A percentile compares a stretch with the other conserved stretches of the same genome.
Evolutionary conservation across 2,113 vertebrate species (phyloP).

Genomic region (Lepus europaeus): DNA sequence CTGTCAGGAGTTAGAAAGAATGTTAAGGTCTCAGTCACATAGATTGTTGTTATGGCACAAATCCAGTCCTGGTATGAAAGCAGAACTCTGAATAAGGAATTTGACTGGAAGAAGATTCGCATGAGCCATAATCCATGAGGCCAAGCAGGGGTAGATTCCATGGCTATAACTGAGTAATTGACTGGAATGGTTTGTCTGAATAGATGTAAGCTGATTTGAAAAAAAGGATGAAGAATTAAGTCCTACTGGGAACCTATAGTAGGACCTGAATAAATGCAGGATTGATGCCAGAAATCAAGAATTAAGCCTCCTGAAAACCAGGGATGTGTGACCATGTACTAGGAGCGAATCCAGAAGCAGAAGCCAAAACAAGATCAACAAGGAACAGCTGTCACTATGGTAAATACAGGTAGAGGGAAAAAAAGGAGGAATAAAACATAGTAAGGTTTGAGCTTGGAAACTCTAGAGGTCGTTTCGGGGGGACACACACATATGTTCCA

Average conservation of each 20-base stretch:
- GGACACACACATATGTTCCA: background rate
- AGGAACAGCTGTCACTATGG: constrained; percentile 65
- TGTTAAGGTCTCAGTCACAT: constrained; percentile 47
- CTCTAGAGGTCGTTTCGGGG: background rate
- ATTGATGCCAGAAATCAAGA: constrained; percentile 67
- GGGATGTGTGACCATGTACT: constrained; percentile 68
- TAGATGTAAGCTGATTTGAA: constrained; percentile 70
- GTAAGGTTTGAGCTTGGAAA: background rate
- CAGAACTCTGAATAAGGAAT: constrained; percentile 67
- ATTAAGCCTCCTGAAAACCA: constrained; percentile 74
- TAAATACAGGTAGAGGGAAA: constrained; percentile 52
- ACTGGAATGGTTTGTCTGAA: constrained; percentile 75
- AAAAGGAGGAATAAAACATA: background rate
- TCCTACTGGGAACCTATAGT: constrained; percentile 57
- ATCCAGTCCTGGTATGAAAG: constrained; percentile 64
- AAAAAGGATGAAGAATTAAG: constrained; percentile 67
- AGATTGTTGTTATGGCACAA: constrained; percentile 57
- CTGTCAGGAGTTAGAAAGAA: constrained; percentile 37
- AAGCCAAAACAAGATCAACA: constrained; percentile 68
- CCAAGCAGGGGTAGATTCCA: constrained; percentile 64
- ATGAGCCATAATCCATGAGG: constrained; percentile 54
- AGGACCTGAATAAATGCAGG: constrained; percentile 54
- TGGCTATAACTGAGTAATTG: constrained; percentile 73
- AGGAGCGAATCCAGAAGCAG: constrained; percentile 69
- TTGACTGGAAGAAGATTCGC: constrained; percentile 65